Evolutionary conservation across 2,888 invertebrate species (phyloP).

Genomic region (Diabrotica balteata): DNA sequence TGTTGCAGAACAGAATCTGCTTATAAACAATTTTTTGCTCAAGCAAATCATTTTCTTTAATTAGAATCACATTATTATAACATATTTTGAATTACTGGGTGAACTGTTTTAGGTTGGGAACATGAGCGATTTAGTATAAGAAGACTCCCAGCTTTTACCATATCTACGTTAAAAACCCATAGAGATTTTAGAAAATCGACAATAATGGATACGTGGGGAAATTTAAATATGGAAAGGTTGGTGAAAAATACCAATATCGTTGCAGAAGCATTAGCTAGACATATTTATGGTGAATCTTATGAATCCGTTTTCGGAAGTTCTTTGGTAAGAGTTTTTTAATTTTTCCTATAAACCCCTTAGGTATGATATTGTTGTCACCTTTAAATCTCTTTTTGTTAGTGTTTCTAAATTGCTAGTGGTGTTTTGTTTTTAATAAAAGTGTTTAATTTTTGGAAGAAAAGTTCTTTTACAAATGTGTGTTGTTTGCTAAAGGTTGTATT

Average conservation of each 20-base stretch:
- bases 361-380: no score
- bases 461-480: no score
- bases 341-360: no score
- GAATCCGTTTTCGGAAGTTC: conserved; percentile 76
- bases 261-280: conserved; percentile 84
- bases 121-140: conserved; percentile 96
- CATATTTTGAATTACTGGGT: no score
- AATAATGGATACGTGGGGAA: conserved; percentile 69
- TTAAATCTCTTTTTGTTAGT: no score
- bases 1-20: no score
- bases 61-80: neutral
- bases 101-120: conserved; percentile 78
- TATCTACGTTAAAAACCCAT: conserved; percentile 80
- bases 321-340: conserved; percentile 72
- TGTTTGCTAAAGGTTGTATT: no score
- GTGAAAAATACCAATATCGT: conserved; percentile 74
- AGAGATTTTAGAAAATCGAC: conserved; percentile 69
- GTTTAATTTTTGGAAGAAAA: no score
- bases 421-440: no score
- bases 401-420: no score
- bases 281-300: conserved; percentile 76
- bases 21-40: no score
- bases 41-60: no score
- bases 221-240: conserved; percentile 66
- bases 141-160: conserved; percentile 88